These are phyloP conservation scores for Agrotis puta DNA, from an alignment of 2,888 invertebrate species.

Conservation along the genomic window DNA sequence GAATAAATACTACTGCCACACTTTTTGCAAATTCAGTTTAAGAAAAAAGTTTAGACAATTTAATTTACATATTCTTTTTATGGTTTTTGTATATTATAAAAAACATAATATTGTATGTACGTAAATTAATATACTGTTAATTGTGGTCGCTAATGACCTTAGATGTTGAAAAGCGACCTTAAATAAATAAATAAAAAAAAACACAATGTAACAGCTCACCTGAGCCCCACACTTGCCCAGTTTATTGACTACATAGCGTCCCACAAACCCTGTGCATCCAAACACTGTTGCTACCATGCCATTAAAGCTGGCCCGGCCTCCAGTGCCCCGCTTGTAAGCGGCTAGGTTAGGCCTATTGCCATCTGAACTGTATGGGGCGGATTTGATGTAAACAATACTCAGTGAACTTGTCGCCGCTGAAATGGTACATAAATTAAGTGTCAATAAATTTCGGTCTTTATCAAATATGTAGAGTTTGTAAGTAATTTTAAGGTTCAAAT, in stretches of 20 bases:
- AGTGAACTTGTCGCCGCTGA: conserved; percentile 83
- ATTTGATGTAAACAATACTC: conserved; percentile 86
- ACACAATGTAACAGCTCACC: too few species aligned
- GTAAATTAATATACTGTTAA: too few species aligned
- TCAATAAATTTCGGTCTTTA: conserved; percentile 7
- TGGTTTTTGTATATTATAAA: too few species aligned
- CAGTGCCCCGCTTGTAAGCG: conserved; percentile 95
- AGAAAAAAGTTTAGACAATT: too few species aligned
- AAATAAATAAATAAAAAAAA: too few species aligned
- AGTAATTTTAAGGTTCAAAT: conserved; percentile 29
- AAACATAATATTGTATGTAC: too few species aligned
- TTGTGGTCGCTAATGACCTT: too few species aligned
- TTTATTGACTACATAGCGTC: conserved; percentile 96
- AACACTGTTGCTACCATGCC: conserved; percentile 99
- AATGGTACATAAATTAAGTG: conserved; percentile 53
- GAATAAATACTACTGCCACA: too few species aligned
- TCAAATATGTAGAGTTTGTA: conserved; percentile 4
- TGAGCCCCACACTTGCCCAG: conserved; percentile 97
- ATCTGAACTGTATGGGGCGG: conserved; percentile 90
- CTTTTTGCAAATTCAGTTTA: too few species aligned
- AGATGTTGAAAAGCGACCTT: too few species aligned
- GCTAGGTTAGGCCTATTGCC: conserved; percentile 91
- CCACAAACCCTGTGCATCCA: conserved; percentile 97
- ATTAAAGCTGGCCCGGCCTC: conserved; percentile 98
- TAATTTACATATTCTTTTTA: too few species aligned